phyloP scores from a whole-genome alignment of 2,888 invertebrate species.

The Drosophila prostipennis region DNA sequence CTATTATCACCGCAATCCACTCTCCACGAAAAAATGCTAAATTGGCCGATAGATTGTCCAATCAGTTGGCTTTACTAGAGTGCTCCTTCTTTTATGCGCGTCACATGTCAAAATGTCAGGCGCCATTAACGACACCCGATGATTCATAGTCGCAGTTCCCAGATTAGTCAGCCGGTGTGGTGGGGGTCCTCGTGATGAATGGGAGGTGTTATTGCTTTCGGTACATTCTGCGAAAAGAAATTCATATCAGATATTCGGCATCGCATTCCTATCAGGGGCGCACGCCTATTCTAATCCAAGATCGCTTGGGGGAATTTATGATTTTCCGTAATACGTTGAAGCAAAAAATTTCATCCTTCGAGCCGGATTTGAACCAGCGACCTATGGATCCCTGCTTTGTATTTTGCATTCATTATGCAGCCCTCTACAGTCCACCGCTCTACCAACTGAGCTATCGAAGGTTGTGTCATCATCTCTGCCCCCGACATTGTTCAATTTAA shows the following conservation, averaged over 20 bases:
- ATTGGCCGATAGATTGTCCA: constrained; percentile 4
- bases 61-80: constrained; percentile 15
- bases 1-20: constrained; percentile 11
- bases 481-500: not conserved
- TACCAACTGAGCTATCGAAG: constrained; percentile 83
- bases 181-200: constrained; percentile 6
- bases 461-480: constrained; percentile 27
- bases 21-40: constrained; percentile 4
- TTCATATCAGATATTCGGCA: constrained; percentile 5
- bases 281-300: not conserved
- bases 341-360: constrained; percentile 35
- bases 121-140: constrained; percentile 7
- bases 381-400: constrained; percentile 12
- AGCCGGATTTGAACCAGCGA: constrained; percentile 52
- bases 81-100: constrained; percentile 11
- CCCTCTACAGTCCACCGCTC: constrained; percentile 82
- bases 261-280: not conserved
- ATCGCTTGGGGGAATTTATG: not conserved
- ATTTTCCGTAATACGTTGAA: not conserved
- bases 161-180: constrained; percentile 4
- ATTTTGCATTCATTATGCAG: not conserved
- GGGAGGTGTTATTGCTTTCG: constrained; percentile 17
- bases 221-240: constrained; percentile 21
- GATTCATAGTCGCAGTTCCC: constrained; percentile 14
- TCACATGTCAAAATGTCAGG: constrained; percentile 31